Evolutionary conservation across 2,113 vertebrate genomes (phyloP).

Genomic region (Ophthalmolycus amberensis): DNA sequence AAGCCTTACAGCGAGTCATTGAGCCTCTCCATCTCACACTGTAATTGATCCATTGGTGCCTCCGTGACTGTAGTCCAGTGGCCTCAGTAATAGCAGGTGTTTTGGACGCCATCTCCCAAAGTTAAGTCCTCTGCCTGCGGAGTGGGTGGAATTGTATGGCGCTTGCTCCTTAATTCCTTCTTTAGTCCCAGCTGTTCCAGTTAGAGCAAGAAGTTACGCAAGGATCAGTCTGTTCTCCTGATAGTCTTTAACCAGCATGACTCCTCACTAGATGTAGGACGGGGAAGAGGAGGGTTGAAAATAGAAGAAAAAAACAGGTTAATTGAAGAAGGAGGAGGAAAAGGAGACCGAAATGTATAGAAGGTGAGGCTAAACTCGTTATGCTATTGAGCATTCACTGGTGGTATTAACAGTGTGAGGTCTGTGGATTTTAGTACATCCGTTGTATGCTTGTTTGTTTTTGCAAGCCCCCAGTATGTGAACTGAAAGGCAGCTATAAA

Average conservation of each 20-base stretch:
- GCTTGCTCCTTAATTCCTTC: neutral
- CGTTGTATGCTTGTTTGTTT: too few species aligned
- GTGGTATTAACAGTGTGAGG: too few species aligned
- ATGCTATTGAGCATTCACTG: neutral
- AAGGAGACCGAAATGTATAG: neutral
- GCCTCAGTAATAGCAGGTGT: conserved; percentile 1
- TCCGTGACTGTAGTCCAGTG: conserved; percentile 3
- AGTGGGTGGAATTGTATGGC: neutral
- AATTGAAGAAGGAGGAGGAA: neutral
- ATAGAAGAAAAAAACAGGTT: neutral
- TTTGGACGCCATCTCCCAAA: neutral
- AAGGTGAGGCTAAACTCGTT: neutral
- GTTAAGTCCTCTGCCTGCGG: neutral
- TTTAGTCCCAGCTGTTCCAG: neutral
- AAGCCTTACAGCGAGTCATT: conserved; percentile 10
- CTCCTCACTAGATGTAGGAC: neutral
- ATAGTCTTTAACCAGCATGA: neutral
- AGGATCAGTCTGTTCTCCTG: neutral
- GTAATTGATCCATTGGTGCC: conserved; percentile 18
- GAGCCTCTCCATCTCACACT: conserved; percentile 3
- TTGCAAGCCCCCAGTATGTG: neutral
- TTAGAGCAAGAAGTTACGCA: neutral
- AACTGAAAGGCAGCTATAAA: too few species aligned
- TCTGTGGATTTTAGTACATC: too few species aligned
- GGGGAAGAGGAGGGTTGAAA: neutral